Evolutionary conservation across 2,797 vertebrate genomes (phyloP), one percentile per base, ranked within the genome.

Genomic region (Helostoma temminkii): DNA sequence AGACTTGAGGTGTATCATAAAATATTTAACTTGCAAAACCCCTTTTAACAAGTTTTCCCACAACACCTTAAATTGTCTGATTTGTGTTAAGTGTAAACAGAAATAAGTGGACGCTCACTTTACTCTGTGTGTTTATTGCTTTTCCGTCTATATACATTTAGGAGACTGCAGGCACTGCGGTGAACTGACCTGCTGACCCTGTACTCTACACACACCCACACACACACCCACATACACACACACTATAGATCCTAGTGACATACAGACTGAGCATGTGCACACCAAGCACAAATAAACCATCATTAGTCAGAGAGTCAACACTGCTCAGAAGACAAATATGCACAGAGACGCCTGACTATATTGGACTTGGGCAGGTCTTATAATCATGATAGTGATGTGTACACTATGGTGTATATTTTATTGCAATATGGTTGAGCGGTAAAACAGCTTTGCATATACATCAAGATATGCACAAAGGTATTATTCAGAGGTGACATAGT

Each of bases 101-200:
- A 46, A 24, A 18, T 47, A 73, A 67, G 41, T 45, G 32, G 61
- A 56, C 11, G 1, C 72, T 66, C 43, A 67, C 56, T 82, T 74
- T 25, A 52, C 55, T 68, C 49, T 22, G 15, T 36, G 54, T 74
- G 84, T 89, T 89, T 92, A 88, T 89, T 91, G 88, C n/a, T n/a
- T n/a, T n/a, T n/a, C n/a, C n/a, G n/a, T n/a, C n/a, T n/a, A n/a
- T n/a, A n/a, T n/a, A n/a, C n/a, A n/a, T n/a, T n/a, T n/a, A n/a
- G n/a, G n/a, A n/a, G n/a, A n/a, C n/a, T 69, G 60, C 71, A 41
- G 57, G 55, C 49, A 53, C 71, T 61, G 73, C 62, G 28, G 60
- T 67, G 63, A 80, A 58, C 41, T 66, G 77, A 80, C 84, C 78
- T 28, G 34, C 50, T 83, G 82, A 90, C 87, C 84, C 24, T 0